Evolutionary conservation across 2,113 vertebrate species (phyloP).

Genomic region (Diphyllodes magnificus): DNA sequence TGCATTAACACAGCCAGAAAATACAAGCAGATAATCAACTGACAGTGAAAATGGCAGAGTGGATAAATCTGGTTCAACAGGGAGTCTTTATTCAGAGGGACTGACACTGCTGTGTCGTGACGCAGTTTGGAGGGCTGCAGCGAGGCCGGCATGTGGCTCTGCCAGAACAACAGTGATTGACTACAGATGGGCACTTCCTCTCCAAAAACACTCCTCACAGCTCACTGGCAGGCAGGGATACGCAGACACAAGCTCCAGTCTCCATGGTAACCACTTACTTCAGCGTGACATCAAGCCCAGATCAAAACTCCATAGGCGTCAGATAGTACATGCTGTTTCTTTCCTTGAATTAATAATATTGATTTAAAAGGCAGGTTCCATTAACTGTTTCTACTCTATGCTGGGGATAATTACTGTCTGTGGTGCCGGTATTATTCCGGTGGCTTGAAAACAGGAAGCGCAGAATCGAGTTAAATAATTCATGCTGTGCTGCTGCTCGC

Average conservation of each 20-base stretch:
- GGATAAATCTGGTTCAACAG: slow-evolving; percentile 32
- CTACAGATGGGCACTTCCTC: slow-evolving; percentile 71
- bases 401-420: slow-evolving; percentile 21
- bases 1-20: slow-evolving; percentile 38
- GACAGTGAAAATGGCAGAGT: slow-evolving; percentile 53
- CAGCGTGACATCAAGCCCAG: slow-evolving; percentile 51
- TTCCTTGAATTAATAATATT: slow-evolving; percentile 60
- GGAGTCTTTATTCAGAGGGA: slow-evolving; percentile 26
- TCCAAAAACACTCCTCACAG: slow-evolving; percentile 61
- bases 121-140: slow-evolving; percentile 6
- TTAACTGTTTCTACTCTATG: slow-evolving; percentile 48
- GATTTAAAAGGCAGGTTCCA: slow-evolving; percentile 53
- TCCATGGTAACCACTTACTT: slow-evolving; percentile 75
- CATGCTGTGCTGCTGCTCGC: slow-evolving; percentile 37
- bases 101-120: slow-evolving; percentile 25
- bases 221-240: slow-evolving; percentile 44
- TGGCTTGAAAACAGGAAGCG: neutral
- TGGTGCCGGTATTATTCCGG: neutral
- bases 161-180: slow-evolving; percentile 27
- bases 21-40: slow-evolving; percentile 50
- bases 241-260: slow-evolving; percentile 66
- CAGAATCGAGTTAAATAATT: slow-evolving; percentile 52
- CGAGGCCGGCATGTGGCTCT: neutral
- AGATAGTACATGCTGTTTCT: slow-evolving; percentile 54
- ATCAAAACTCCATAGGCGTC: slow-evolving; percentile 57